Evolutionary conservation across 2,888 invertebrate genomes (phyloP), one percentile per base, ranked within the genome.

Genomic region (Drosophila neotestacea): DNA sequence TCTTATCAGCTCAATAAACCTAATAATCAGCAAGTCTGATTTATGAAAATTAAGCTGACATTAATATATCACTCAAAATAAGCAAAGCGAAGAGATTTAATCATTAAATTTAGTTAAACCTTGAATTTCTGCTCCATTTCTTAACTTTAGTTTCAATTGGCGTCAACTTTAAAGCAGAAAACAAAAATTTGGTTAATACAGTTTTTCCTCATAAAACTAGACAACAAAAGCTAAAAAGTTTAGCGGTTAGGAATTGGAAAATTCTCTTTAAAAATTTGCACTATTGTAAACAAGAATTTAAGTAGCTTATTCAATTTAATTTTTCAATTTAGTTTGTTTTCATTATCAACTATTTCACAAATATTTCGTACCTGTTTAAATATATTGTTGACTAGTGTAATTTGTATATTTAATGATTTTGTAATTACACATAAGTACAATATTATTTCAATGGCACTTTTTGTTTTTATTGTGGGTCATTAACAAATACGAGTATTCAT

Each of bases 381-480:
- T 22, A 1, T 22, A 22, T 28, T 30, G 30, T 36, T 36, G 13
- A 11, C 9, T 48, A 41, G 63, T 69, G 58, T 52, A 61, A 56
- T 51, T 72, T 71, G 62, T 30, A 47, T 41, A 52, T 85, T 85
- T 73, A 83, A 78, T 70, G 84, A 88, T 86, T 88, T 70, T 70
- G 78, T 88, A 84, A 84, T 84, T 84, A 88, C 75, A 74, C 78
- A 71, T 77, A 83, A 79, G 83, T 55, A 74, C 66, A 77, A 77
- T 79, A 80, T 83, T 80, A 83, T 83, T 80, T 85, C 74, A 83
- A 88, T 83, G 70, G 73, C 51, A 58, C 54, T 79, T 85, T 82
- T 65, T 65, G 41, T 39, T 13, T 60, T 62, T 32, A 58, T 58
- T 63, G 46, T 61, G 55, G 54, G 71, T 67, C 68, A 84, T 81